Base-by-base conservation (phyloP, 2,113 vertebrate genomes). In the Phrynosoma blainvillii region DNA sequence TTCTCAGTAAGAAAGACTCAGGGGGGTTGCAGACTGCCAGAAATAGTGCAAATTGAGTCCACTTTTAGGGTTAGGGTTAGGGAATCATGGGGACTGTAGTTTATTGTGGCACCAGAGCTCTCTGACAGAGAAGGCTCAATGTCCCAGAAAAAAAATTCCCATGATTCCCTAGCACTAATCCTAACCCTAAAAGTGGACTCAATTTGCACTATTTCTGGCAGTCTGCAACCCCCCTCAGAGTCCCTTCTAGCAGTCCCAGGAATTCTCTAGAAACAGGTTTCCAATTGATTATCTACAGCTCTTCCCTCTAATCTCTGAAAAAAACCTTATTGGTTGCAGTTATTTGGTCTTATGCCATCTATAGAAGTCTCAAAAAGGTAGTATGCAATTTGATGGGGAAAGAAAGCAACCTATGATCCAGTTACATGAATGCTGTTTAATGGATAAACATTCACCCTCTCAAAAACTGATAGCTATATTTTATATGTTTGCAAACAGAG, bases 401-500 rank as follows among this genome's bases (percentile, higher is more conserved):
- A 16, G 8, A 85, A 77, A 23, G 12, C 6, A 16, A 16, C 18
- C 21, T 30, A 42, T 65, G 36, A 76, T n/a, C 27, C 27, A 42
- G 32, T 85, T 30, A 40, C 7, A 76, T 42, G 25, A 71, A 54
- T 70, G 16, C 21, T 71, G 21, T 56, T 21, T 52, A 36, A 52
- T n/a, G 27, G 73, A 76, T 71, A 21, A 25, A 79, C 13, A 12
- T 23, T 36, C 56, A 27, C 32, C 47, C 66, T 71, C 10, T 2
- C 12, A 25, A 71, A 68, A 1, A 87, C 52, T 65, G 54, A 79
- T 83, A 81, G 21, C 4, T 9, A 68, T 79, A 78, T 88, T 90
- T 32, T 13, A 32, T 70, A 77, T 40, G 13, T 73, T 79, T 47
- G 4, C 25, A 88, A 93, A 88, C 87, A 86, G 90, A 91, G 85